phyloP scores from a whole-genome alignment of 2,888 invertebrate genomes.

The Magallana nippona region DNA sequence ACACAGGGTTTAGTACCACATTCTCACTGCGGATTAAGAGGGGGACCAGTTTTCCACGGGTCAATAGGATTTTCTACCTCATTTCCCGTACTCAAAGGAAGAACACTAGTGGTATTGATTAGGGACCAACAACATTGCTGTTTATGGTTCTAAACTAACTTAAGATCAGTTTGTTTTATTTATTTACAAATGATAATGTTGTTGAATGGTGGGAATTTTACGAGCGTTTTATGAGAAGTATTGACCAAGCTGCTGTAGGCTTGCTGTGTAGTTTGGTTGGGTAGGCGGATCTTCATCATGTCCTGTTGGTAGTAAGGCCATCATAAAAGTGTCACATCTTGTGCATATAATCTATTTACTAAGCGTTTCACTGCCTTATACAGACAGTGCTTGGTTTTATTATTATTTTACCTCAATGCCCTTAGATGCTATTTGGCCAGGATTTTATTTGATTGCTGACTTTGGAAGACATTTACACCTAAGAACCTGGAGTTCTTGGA shows the following conservation, averaged over 20 bases:
- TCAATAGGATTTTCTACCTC: conserved; percentile 18
- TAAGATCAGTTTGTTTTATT: conserved; percentile 31
- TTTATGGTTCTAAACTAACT: conserved; percentile 16
- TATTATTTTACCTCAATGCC: not conserved
- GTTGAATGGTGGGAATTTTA: conserved; percentile 33
- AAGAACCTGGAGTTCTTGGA: too few species aligned
- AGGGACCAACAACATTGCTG: conserved; percentile 9
- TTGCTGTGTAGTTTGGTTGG: conserved; percentile 11
- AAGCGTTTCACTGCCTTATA: conserved; percentile 11
- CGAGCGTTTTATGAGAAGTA: conserved; percentile 17
- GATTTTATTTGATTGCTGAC: too few species aligned
- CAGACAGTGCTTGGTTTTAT: not conserved
- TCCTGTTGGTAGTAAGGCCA: conserved; percentile 20
- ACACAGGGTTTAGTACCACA: not conserved
- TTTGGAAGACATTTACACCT: too few species aligned
- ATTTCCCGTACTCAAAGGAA: conserved; percentile 13
- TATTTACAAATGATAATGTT: conserved; percentile 35
- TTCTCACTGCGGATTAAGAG: not conserved
- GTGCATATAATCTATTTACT: conserved; percentile 23
- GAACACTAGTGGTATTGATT: conserved; percentile 4
- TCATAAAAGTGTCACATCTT: conserved; percentile 31
- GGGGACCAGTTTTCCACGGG: not conserved
- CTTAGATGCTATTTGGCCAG: too few species aligned
- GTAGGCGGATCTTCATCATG: conserved; percentile 12
- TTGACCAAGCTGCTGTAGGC: conserved; percentile 16